Base-by-base conservation (phyloP, 2,797 vertebrate genomes). In the Leuciscus waleckii region DNA sequence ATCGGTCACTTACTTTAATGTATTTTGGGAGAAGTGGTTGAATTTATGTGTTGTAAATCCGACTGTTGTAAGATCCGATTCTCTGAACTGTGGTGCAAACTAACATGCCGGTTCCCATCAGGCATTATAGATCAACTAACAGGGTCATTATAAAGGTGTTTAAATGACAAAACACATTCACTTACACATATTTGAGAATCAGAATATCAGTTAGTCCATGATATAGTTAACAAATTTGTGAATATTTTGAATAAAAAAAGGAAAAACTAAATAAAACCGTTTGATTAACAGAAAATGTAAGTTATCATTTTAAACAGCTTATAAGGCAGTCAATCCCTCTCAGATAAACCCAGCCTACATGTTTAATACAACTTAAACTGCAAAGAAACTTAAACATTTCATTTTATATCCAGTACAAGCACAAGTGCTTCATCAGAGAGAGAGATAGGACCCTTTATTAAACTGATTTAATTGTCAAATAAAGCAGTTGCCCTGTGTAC, bases 341-440 rank as follows among this genome's bases (percentile, higher is more conserved):
- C 51, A 71, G 39, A 79, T 7, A 61, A 71, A 63, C 67, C 75
- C 83, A n/a, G 76, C 14, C 67, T 79, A 54, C 26, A 71, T 71
- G 51, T 79, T 84, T 71, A 71, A 79, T 79, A 79, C 29, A 81
- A 69, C 65, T 81, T 81, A 81, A 81, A 81, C 79, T 81, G 79
- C 43, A 81, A 32, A 81, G 65, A 51, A 79, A 71, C 35, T 78
- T 29, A 58, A 56, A 78, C 46, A 43, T 39, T 75, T 76, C 7
- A 5, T 69, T 78, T 70, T 17, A 69, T 16, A 78, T 16, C 21
- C 37, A 61, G 16, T 67, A 83, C 61, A 83, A 80, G 51, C 75
- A 79, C 21, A 61, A 21, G 21, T 61, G 63, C 32, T 58, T 69
- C 49, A 56, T 84, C 63, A 19, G 65, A 78, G 74, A 84, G 74